Conservation (phyloP, 2,113 vertebrate genomes). For the Leucopternis melanops region DNA sequence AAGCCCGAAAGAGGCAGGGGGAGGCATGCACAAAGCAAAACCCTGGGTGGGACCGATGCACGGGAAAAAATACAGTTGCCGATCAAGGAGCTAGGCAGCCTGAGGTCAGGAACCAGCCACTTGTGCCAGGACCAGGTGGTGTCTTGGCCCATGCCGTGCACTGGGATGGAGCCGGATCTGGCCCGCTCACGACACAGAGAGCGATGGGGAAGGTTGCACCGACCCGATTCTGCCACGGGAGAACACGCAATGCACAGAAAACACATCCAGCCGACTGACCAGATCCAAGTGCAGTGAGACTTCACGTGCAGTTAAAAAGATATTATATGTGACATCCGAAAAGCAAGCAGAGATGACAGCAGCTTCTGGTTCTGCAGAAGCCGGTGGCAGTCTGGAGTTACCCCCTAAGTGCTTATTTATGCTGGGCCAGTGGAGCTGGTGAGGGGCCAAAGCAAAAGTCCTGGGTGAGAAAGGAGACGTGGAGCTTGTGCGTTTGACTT, state of each 20-base stretch:
- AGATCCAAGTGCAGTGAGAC: not conserved
- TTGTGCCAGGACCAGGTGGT: not conserved
- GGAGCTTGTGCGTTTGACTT: fast-evolving
- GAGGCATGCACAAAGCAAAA: not conserved
- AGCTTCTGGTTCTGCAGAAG: not conserved
- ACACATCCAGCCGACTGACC: not conserved
- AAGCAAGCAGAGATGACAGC: not conserved
- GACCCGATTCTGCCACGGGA: not conserved
- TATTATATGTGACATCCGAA: fast-evolving
- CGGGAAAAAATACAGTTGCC: fast-evolving
- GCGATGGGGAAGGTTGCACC: not conserved
- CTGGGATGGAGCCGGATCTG: not conserved
- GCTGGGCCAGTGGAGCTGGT: not conserved
- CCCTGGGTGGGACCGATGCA: fast-evolving
- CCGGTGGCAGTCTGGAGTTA: not conserved
- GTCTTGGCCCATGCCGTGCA: fast-evolving
- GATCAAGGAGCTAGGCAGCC: not conserved
- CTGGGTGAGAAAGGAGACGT: not conserved
- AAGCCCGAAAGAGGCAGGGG: not conserved
- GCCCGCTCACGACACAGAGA: fast-evolving
- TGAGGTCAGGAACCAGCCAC: fast-evolving
- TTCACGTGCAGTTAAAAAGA: not conserved
- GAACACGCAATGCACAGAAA: not conserved
- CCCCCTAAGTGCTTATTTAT: not conserved
- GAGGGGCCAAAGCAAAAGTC: not conserved